These are phyloP conservation scores for Hymenopus coronatus DNA, from an alignment of 2,888 invertebrate genomes.

Conservation along the genomic window DNA sequence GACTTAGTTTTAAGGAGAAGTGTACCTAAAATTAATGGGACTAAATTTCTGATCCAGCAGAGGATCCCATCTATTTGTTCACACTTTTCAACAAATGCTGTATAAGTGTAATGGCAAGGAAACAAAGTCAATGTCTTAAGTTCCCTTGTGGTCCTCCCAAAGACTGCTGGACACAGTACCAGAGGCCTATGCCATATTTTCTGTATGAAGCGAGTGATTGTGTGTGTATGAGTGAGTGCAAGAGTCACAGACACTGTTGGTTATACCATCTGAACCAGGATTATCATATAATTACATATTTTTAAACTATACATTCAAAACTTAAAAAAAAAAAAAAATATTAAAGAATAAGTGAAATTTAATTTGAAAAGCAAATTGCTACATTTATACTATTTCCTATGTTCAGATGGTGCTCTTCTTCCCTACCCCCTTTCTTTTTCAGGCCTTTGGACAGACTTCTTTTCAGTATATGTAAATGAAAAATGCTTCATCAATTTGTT, in stretches of 20 bases:
- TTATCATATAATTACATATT: neutral
- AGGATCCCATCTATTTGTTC: too few relatives aligned
- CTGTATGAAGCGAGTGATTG: neutral
- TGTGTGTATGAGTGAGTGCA: conserved; percentile 17
- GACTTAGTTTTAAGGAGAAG: neutral
- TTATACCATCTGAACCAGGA: conserved; percentile 24
- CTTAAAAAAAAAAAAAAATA: neutral
- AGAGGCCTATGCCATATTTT: neutral
- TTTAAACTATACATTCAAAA: neutral
- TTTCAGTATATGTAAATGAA: neutral
- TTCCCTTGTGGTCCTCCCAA: neutral
- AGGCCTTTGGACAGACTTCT: neutral
- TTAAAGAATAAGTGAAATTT: too few relatives aligned
- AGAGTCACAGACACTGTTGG: conserved; percentile 23
- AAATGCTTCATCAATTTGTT: conserved; percentile 4
- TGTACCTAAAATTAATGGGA: too few relatives aligned
- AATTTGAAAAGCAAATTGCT: neutral
- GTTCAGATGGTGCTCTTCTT: neutral
- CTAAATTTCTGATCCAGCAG: too few relatives aligned
- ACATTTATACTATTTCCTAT: neutral
- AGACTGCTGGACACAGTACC: conserved; percentile 15
- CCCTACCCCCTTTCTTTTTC: conserved; percentile 13
- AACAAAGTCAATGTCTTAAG: neutral
- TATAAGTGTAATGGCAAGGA: too few relatives aligned
- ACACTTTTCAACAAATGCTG: too few relatives aligned